Conservation (phyloP, 2,797 vertebrate genomes). For the Scarus forsteni region DNA sequence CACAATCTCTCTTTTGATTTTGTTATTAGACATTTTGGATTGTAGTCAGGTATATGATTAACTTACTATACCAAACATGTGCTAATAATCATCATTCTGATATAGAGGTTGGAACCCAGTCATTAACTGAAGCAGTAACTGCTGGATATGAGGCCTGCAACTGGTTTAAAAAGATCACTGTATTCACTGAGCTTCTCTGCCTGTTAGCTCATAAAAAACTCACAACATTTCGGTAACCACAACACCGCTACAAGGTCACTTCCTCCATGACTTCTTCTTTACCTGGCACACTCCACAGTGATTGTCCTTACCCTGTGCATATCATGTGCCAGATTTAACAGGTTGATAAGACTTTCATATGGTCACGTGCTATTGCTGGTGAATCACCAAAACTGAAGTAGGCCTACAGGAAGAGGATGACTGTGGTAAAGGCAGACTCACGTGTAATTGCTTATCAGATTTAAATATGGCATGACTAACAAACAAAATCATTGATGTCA, state of each 20-base stretch:
- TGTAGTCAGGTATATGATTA: no score
- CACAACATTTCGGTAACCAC: conserved; percentile 17
- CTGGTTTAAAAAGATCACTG: no score
- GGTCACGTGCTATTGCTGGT: conserved; percentile 16
- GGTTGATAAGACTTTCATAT: conserved; percentile 21
- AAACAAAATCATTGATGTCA: neutral
- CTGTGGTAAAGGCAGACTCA: neutral
- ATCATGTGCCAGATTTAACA: conserved; percentile 13
- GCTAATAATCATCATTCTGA: no score
- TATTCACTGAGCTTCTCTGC: no score
- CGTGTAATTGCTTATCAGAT: neutral
- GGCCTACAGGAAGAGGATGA: neutral
- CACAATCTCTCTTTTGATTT: no score
- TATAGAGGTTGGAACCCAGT: no score
- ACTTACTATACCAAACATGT: no score
- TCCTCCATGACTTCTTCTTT: conserved; percentile 19
- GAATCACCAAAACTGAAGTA: neutral
- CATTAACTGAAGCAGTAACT: no score
- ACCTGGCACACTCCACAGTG: conserved; percentile 14
- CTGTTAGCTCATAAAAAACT: conserved; percentile 24
- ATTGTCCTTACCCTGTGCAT: conserved; percentile 34
- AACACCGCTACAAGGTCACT: conserved; percentile 49
- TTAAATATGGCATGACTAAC: no score
- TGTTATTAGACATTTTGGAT: no score
- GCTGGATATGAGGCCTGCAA: no score